Evolutionary conservation across 2,888 invertebrate genomes (phyloP).

Genomic region (Lithophane semibrunnea): DNA sequence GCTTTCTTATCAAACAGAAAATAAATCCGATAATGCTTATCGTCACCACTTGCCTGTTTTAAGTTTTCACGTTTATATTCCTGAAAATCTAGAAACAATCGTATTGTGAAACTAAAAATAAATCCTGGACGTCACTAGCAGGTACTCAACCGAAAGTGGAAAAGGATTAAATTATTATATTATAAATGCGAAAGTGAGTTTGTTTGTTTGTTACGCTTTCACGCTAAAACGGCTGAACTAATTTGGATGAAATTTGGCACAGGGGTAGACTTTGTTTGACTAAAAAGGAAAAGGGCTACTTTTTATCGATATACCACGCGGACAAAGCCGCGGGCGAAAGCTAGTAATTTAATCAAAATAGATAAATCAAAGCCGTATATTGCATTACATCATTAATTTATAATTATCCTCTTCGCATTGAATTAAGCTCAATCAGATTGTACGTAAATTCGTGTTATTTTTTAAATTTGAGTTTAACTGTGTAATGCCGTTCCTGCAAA

Average conservation of each 20-base stretch:
- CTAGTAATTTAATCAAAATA: constrained; percentile 15
- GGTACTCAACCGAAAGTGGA: not conserved
- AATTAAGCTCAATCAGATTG: constrained; percentile 3
- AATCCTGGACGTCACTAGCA: not conserved
- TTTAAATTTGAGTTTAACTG: constrained; percentile 11
- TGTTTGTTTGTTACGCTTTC: too few relatives aligned
- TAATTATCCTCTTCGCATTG: constrained; percentile 14
- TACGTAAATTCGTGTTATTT: not conserved
- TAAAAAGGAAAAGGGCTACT: too few relatives aligned
- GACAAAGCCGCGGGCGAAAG: too few relatives aligned
- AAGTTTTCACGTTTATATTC: not conserved
- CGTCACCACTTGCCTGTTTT: not conserved
- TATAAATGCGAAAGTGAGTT: constrained; percentile 1
- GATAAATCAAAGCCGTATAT: constrained; percentile 9
- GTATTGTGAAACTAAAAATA: not conserved
- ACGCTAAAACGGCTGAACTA: too few relatives aligned
- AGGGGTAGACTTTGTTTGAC: too few relatives aligned
- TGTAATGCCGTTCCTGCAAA: not conserved
- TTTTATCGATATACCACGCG: too few relatives aligned
- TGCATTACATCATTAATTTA: constrained; percentile 33
- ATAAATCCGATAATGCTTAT: not conserved
- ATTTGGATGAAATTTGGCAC: too few relatives aligned
- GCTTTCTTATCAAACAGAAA: not conserved
- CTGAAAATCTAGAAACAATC: not conserved
- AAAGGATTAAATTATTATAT: constrained; percentile 24